These are phyloP conservation scores for Tanaodytes sp. DNA, from an alignment of 2,888 invertebrate species.

Conservation along the genomic window DNA sequence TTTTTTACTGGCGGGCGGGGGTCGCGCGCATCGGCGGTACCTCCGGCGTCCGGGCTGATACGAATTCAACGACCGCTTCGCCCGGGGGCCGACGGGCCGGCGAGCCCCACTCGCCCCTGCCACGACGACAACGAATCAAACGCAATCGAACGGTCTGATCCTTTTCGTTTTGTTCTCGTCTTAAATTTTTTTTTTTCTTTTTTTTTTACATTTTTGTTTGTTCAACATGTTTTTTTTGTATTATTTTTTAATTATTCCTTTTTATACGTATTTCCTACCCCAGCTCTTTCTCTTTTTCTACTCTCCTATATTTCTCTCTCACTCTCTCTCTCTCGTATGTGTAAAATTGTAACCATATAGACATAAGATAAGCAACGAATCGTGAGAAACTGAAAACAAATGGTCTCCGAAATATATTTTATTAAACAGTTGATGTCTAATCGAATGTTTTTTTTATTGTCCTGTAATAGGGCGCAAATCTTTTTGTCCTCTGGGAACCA, in stretches of 20 bases:
- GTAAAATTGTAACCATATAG: conserved; percentile 47
- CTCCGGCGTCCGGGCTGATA: too few species aligned
- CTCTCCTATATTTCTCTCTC: too few species aligned
- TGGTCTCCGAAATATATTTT: conserved; percentile 53
- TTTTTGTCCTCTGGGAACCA: conserved; percentile 19
- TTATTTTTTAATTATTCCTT: too few species aligned
- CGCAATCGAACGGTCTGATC: conserved; percentile 34
- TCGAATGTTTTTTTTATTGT: conserved; percentile 37
- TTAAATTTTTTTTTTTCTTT: conserved; percentile 12
- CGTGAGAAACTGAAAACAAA: conserved; percentile 44
- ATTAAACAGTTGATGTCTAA: conserved; percentile 43
- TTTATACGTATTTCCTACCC: too few species aligned
- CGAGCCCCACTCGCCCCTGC: too few species aligned
- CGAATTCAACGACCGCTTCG: too few species aligned
- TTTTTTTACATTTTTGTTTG: conserved; percentile 6
- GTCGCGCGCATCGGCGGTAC: too few species aligned
- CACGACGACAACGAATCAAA: conserved; percentile 11
- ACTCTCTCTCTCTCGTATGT: conserved; percentile 3
- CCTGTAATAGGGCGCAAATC: conserved; percentile 12
- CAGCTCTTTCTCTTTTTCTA: too few species aligned
- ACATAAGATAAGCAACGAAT: conserved; percentile 47
- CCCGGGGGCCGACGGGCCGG: too few species aligned
- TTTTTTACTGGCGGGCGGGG: conserved; percentile 49
- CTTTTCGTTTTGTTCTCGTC: too few species aligned
- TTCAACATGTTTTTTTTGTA: not conserved